Percentiles rank a stretch among this genome's conserved stretches.
phyloP scores from a whole-genome alignment of 2,888 invertebrate genomes.

The Pristionchus entomophagus region DNA sequence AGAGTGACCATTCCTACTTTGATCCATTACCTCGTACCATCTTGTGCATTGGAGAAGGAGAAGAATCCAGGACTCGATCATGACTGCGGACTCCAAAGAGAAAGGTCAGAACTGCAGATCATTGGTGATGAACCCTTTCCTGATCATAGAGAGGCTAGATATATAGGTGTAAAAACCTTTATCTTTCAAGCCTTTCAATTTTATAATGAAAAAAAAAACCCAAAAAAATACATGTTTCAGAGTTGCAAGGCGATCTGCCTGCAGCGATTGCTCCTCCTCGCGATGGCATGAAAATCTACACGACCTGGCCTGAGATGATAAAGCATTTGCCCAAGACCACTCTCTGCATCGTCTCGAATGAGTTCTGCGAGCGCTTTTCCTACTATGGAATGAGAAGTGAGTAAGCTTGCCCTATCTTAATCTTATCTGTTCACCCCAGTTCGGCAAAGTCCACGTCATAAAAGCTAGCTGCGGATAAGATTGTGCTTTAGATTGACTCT shows the following conservation, averaged over 20 bases:
- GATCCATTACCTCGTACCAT: not conserved
- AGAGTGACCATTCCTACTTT: not conserved
- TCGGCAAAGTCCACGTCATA: too few relatives aligned
- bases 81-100: constrained; percentile 17
- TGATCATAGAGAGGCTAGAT: too few relatives aligned
- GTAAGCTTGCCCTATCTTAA: constrained; percentile 49
- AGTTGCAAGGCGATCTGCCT: constrained; percentile 36
- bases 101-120: not conserved
- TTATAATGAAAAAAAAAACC: too few relatives aligned
- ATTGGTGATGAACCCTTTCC: too few relatives aligned
- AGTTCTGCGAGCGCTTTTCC: constrained; percentile 97
- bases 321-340: constrained; percentile 73
- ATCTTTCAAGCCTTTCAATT: too few relatives aligned
- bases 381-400: constrained; percentile 96
- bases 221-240: too few relatives aligned
- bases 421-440: not conserved
- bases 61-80: not conserved
- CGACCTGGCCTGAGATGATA: constrained; percentile 67
- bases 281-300: constrained; percentile 55
- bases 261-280: constrained; percentile 26
- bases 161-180: too few relatives aligned
- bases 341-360: constrained; percentile 88
- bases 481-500: not conserved
- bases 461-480: too few relatives aligned
- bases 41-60: not conserved